Conservation (phyloP, 1,140 invertebrate genomes). For the Potamilus streckersoni region DNA sequence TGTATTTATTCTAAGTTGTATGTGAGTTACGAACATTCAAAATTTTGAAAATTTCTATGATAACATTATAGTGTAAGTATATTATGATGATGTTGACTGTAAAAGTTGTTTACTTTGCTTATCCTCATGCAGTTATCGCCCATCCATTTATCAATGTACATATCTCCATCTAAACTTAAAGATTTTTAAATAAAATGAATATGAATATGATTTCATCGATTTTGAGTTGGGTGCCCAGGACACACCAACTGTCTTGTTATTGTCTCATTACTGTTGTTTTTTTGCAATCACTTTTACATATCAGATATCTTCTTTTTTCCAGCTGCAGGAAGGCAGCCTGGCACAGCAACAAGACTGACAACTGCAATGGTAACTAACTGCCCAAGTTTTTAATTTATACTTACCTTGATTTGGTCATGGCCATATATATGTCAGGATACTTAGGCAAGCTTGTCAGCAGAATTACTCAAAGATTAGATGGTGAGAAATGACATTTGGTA, state of each 20-base stretch:
- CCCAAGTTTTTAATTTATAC: background rate
- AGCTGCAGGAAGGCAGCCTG: conserved; percentile 59
- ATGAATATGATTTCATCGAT: background rate
- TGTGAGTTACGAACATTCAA: too few relatives aligned
- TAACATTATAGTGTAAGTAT: too few relatives aligned
- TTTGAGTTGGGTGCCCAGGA: background rate
- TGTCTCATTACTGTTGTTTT: background rate
- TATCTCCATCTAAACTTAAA: too few relatives aligned
- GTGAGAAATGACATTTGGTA: too few relatives aligned
- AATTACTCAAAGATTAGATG: too few relatives aligned
- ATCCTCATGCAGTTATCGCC: too few relatives aligned
- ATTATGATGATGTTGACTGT: too few relatives aligned
- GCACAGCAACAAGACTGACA: conserved; percentile 65
- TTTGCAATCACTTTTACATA: conserved; percentile 5
- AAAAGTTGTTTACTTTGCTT: too few relatives aligned
- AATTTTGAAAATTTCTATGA: too few relatives aligned
- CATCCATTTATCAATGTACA: too few relatives aligned
- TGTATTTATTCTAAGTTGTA: too few relatives aligned
- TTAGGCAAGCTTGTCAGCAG: background rate
- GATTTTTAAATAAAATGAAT: too few relatives aligned
- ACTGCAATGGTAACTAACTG: conserved; percentile 62
- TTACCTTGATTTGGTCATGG: background rate
- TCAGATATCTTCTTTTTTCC: conserved; percentile 16
- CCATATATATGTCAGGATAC: background rate
- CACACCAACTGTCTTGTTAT: background rate